Conservation (phyloP, 2,888 invertebrate species). For the Sphaeridia pumilis region DNA sequence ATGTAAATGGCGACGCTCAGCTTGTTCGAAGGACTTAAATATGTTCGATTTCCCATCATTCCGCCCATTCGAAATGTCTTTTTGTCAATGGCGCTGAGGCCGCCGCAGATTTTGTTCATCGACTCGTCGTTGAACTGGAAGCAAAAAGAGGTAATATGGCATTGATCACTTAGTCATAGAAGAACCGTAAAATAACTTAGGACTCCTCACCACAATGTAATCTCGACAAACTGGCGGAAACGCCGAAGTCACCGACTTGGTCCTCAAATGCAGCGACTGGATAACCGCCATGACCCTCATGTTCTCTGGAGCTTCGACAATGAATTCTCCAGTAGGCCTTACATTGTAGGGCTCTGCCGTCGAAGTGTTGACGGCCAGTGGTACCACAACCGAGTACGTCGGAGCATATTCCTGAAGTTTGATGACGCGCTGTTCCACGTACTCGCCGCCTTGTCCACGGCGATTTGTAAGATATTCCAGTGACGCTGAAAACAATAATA, state of each 20-base stretch:
- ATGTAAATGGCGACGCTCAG: constrained; percentile 15
- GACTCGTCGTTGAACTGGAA: constrained; percentile 12
- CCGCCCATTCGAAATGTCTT: constrained; percentile 6
- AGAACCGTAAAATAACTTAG: too few species aligned
- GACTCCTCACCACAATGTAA: constrained; percentile 11
- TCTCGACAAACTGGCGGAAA: constrained; percentile 15
- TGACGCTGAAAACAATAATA: constrained; percentile 3
- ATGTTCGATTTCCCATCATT: constrained; percentile 12
- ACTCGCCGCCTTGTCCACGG: neutral
- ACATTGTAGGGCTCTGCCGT: constrained; percentile 4
- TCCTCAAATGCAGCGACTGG: constrained; percentile 25
- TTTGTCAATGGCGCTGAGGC: constrained; percentile 10
- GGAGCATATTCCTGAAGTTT: constrained; percentile 9
- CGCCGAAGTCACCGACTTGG: constrained; percentile 7
- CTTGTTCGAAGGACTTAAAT: constrained; percentile 7
- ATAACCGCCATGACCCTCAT: constrained; percentile 30
- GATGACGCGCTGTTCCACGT: neutral
- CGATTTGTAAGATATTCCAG: constrained; percentile 4
- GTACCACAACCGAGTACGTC: constrained; percentile 9
- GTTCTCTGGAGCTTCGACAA: constrained; percentile 21
- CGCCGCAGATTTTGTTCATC: constrained; percentile 15
- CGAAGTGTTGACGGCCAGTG: constrained; percentile 10
- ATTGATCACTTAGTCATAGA: neutral
- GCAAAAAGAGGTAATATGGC: neutral
- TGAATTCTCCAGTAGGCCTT: constrained; percentile 9